phyloP scores from a whole-genome alignment of 2,797 vertebrate genomes.

The Ptychobarbus kaznakovi region DNA sequence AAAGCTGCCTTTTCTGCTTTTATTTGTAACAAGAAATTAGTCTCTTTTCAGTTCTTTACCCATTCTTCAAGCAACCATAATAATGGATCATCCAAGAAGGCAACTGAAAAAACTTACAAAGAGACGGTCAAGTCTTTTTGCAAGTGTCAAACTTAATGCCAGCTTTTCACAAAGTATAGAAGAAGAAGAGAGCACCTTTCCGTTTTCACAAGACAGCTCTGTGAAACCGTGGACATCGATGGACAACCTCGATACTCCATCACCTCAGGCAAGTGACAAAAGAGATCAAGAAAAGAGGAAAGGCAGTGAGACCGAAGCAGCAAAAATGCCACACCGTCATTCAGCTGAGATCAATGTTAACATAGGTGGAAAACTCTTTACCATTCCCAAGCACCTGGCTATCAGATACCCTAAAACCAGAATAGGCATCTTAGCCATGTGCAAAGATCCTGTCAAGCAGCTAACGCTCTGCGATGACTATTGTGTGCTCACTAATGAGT shows the following conservation, averaged over 20 bases:
- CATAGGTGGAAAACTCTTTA: constrained; percentile 85
- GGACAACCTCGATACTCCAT: constrained; percentile 75
- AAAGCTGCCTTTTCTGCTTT: not conserved
- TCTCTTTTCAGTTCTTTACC: not conserved
- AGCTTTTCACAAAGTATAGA: constrained; percentile 73
- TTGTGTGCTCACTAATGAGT: constrained; percentile 84
- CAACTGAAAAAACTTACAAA: constrained; percentile 74
- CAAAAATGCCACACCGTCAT: constrained; percentile 55
- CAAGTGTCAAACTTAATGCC: constrained; percentile 79
- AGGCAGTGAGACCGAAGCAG: constrained; percentile 25
- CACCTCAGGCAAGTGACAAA: constrained; percentile 25
- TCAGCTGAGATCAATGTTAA: constrained; percentile 83
- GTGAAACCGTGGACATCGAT: constrained; percentile 87
- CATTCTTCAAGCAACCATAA: constrained; percentile 27
- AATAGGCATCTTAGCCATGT: constrained; percentile 83
- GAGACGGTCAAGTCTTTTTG: constrained; percentile 82
- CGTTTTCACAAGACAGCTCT: constrained; percentile 84
- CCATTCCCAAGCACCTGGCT: constrained; percentile 78
- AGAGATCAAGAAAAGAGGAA: constrained; percentile 40
- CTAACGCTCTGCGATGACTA: constrained; percentile 90
- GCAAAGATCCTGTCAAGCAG: constrained; percentile 78
- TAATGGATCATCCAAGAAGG: constrained; percentile 69
- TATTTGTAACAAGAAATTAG: not conserved
- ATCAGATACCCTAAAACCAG: constrained; percentile 82
- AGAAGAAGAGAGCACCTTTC: constrained; percentile 77